These are phyloP conservation scores for Trachurus trachurus DNA, from an alignment of 2,797 vertebrate species.

Conservation along the genomic window DNA sequence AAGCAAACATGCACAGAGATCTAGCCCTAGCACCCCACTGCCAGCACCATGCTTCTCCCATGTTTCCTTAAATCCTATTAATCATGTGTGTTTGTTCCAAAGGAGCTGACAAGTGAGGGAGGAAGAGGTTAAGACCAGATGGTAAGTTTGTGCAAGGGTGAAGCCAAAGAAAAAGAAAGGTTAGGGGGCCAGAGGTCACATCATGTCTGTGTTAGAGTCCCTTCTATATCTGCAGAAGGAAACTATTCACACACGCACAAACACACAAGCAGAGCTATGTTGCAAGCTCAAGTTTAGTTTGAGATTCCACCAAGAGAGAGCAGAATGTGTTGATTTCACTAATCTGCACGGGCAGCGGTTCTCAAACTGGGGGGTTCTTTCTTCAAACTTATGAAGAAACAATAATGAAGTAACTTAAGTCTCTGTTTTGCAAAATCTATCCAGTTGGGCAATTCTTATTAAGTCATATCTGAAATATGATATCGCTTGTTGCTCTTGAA, in stretches of 20 bases:
- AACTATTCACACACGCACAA: neutral
- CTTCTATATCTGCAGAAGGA: conserved; percentile 41
- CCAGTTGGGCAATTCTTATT: neutral
- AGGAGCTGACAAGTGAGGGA: conserved; percentile 39
- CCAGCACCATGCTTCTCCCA: conserved; percentile 55
- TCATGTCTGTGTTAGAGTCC: conserved; percentile 30
- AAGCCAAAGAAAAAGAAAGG: conserved; percentile 59
- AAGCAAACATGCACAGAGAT: too few species aligned
- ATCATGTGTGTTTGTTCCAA: conserved; percentile 69
- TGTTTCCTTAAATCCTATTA: conserved; percentile 58
- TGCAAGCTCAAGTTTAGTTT: conserved; percentile 42
- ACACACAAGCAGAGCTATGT: conserved; percentile 7
- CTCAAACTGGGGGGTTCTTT: neutral
- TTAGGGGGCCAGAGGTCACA: conserved; percentile 66
- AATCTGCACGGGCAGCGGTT: neutral
- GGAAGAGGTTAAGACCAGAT: conserved; percentile 37
- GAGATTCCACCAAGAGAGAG: conserved; percentile 7
- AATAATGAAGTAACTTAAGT: too few species aligned
- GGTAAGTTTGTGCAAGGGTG: conserved; percentile 40
- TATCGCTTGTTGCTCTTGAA: neutral
- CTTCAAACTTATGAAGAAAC: too few species aligned
- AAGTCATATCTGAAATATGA: too few species aligned
- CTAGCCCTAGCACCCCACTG: conserved; percentile 48
- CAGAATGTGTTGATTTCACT: neutral
- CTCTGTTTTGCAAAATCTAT: too few species aligned